Conservation (phyloP, 2,888 invertebrate species). For the Oscheius sp. region DNA sequence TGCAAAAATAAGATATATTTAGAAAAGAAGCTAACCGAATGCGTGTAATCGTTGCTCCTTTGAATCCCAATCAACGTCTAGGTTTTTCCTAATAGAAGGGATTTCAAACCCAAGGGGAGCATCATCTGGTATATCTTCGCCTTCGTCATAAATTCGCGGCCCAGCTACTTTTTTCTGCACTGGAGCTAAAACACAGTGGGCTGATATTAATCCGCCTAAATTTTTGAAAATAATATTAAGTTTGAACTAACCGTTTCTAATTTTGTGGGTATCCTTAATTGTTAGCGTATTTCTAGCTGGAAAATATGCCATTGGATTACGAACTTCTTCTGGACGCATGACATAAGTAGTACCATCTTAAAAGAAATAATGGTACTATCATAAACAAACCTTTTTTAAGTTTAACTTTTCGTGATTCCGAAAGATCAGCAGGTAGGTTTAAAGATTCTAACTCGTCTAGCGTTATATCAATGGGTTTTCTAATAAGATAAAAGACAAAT, state of each 20-base stretch:
- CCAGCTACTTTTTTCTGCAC: slow-evolving; percentile 4
- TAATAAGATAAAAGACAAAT: slow-evolving; percentile 3
- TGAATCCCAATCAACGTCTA: neutral
- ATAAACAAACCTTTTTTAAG: slow-evolving; percentile 11
- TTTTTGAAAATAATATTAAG: neutral
- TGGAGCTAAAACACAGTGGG: neutral
- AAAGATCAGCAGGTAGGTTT: neutral
- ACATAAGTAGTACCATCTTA: neutral
- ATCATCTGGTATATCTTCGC: slow-evolving; percentile 12
- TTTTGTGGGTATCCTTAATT: slow-evolving; percentile 17
- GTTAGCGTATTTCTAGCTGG: neutral
- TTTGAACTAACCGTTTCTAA: slow-evolving; percentile 1
- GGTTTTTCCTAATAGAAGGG: neutral
- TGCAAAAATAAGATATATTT: neutral
- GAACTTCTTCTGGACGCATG: neutral
- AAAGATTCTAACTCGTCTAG: neutral
- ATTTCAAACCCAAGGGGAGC: neutral
- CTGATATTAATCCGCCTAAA: slow-evolving; percentile 1
- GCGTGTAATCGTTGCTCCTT: slow-evolving; percentile 10
- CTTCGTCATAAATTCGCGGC: neutral
- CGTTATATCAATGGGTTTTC: slow-evolving; percentile 11
- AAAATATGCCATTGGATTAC: neutral
- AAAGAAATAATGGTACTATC: neutral
- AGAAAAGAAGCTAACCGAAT: slow-evolving; percentile 5
- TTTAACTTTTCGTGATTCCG: slow-evolving; percentile 1